A percentile compares a stretch with the other conserved stretches of the same genome.
These are phyloP conservation scores for Triplophysa dalaica DNA, from an alignment of 2,113 vertebrate species.

Conservation along the genomic window DNA sequence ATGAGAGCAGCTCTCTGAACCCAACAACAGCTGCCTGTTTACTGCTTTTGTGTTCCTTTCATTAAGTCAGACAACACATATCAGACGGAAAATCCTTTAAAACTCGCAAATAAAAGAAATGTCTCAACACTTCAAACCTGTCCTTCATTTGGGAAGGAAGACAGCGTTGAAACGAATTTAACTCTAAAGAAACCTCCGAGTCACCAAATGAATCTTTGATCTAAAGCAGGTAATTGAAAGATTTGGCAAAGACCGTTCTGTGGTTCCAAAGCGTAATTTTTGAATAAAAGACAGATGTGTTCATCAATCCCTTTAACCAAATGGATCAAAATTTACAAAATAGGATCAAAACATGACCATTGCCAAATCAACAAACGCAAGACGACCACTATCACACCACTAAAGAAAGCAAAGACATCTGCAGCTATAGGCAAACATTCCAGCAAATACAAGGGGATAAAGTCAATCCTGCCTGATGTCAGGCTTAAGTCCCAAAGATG, in stretches of 20 bases:
- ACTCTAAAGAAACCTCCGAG: neutral
- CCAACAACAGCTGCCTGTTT: constrained; percentile 26
- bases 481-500: constrained; percentile 48
- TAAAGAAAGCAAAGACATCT: constrained; percentile 16
- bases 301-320: neutral
- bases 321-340: neutral
- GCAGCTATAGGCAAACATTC: neutral
- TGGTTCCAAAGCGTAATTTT: neutral
- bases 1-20: neutral
- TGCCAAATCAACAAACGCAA: neutral
- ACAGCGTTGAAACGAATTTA: neutral
- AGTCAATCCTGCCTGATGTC: constrained; percentile 25
- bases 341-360: neutral
- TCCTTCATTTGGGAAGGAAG: neutral
- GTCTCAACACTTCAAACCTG: neutral
- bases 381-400: neutral
- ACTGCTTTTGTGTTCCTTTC: constrained; percentile 18
- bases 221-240: neutral
- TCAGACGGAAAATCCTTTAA: constrained; percentile 14
- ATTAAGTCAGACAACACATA: constrained; percentile 9
- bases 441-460: constrained; percentile 33
- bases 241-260: neutral
- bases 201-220: neutral
- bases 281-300: constrained; percentile 11
- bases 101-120: neutral